Base-by-base conservation (phyloP, 2,797 vertebrate species). In the Sylvilagus floridanus region DNA sequence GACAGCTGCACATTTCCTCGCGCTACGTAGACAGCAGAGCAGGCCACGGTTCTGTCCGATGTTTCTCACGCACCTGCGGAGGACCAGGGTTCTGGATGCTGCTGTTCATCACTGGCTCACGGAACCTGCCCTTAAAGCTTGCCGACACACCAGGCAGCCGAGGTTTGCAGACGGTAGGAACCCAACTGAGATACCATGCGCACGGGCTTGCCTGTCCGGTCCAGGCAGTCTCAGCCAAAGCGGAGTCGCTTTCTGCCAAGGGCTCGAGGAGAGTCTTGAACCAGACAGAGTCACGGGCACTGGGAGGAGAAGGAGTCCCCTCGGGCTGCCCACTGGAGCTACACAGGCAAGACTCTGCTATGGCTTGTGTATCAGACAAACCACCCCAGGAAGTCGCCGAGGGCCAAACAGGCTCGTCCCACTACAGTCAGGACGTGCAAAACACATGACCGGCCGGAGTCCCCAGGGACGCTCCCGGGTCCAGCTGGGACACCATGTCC, bases 391-490 rank as follows among this genome's bases (percentile, higher is more conserved):
- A 83, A 90, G 84, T 90, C 97, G 14, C 84, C 21, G 3, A 83
- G 28, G 57, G 71, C 54, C 95, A 89, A 47, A 76, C 77, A 73
- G 90, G 97, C 96, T 89, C 93, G 28, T 96, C 77, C 90, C 90
- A 85, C 30, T 92, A 89, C 93, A 77, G 93, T 96, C 92, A 95
- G 82, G 92, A 88, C 78, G 42, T 21, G 54, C 95, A 93, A 95
- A 93, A 92, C 13, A 84, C 66, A 72, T 92, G 85, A 77, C 54
- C 94, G 95, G 66, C 47, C 30, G 84, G 78, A 83, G 94, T 95
- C 52, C 92, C 93, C 77, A 71, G 91, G 89, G 86, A 93, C 65
- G 66, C 75, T 62, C 54, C 79, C 12, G 12, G 32, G 93, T 72
- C 63, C 65, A 84, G 81, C 10, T 90, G 79, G 94, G 72, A 84